A percentile compares a stretch with the other conserved stretches of the same genome.
Evolutionary conservation across 2,888 invertebrate genomes (phyloP).

Genomic region (Acrocyrtus sp.): DNA sequence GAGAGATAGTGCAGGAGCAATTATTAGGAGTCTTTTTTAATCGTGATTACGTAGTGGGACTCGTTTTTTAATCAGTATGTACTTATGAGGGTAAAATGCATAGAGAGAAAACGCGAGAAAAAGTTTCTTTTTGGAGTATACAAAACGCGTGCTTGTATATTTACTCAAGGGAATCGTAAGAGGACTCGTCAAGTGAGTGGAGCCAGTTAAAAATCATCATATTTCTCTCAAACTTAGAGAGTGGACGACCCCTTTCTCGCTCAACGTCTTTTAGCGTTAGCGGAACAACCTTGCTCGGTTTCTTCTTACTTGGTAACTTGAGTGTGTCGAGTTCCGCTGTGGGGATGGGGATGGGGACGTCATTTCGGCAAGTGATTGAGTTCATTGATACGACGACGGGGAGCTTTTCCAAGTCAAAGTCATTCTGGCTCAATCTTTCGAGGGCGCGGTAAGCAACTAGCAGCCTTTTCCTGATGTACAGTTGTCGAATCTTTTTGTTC

Average conservation of each 20-base stretch:
- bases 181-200: slow-evolving; percentile 83
- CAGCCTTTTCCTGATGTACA: slow-evolving; percentile 81
- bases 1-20: not conserved
- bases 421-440: slow-evolving; percentile 84
- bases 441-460: slow-evolving; percentile 83
- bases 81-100: not conserved
- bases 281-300: slow-evolving; percentile 69
- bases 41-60: not conserved
- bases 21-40: not conserved
- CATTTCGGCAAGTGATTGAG: slow-evolving; percentile 45
- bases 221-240: slow-evolving; percentile 91
- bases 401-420: slow-evolving; percentile 77
- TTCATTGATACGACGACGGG: slow-evolving; percentile 64
- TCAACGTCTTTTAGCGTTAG: slow-evolving; percentile 83
- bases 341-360: slow-evolving; percentile 47
- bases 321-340: slow-evolving; percentile 53
- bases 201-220: slow-evolving; percentile 97
- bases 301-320: slow-evolving; percentile 58
- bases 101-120: not conserved
- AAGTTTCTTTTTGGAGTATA: too few relatives aligned
- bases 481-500: slow-evolving; percentile 86
- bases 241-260: slow-evolving; percentile 81
- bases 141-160: slow-evolving; percentile 7
- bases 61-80: not conserved
- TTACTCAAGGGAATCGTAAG: slow-evolving; percentile 67